Percentiles rank a stretch among this genome's conserved stretches.
phyloP scores from a whole-genome alignment of 2,113 vertebrate species.

The Phalacrocorax pelagicus region DNA sequence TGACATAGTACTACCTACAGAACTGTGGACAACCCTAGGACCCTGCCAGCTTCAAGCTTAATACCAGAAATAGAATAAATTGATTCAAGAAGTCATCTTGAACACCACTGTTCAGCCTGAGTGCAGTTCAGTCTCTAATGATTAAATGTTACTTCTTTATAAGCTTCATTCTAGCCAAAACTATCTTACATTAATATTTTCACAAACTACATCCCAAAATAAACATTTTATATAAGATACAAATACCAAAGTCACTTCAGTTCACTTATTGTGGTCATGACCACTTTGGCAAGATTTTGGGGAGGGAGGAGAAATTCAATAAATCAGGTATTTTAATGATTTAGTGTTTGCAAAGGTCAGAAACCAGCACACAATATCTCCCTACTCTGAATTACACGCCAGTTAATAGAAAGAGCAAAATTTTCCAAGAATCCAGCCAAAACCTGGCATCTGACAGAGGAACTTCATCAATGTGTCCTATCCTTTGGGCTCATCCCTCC shows the following conservation, averaged over 20 bases:
- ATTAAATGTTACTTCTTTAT: slow-evolving; percentile 61
- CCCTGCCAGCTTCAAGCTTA: slow-evolving; percentile 51
- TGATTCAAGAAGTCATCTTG: slow-evolving; percentile 64
- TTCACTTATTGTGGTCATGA: slow-evolving; percentile 69
- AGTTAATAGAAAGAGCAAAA: slow-evolving; percentile 53
- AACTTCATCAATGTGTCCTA: slow-evolving; percentile 18
- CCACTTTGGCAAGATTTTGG: slow-evolving; percentile 63
- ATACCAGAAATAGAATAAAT: slow-evolving; percentile 68
- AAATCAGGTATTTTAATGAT: slow-evolving; percentile 71
- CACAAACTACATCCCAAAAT: slow-evolving; percentile 62
- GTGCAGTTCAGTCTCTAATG: slow-evolving; percentile 39
- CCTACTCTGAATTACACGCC: slow-evolving; percentile 43
- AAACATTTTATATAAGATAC: slow-evolving; percentile 66
- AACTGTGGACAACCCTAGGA: slow-evolving; percentile 34
- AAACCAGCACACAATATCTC: slow-evolving; percentile 65
- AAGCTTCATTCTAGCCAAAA: slow-evolving; percentile 58
- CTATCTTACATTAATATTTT: slow-evolving; percentile 64
- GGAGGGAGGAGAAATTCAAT: slow-evolving; percentile 62
- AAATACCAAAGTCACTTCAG: slow-evolving; percentile 68
- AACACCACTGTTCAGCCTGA: slow-evolving; percentile 51
- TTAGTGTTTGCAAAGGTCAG: slow-evolving; percentile 69
- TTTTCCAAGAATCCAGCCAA: slow-evolving; percentile 70
- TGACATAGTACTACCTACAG: slow-evolving; percentile 33
- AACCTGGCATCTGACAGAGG: slow-evolving; percentile 42
- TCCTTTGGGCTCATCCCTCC: not conserved